These are phyloP conservation scores for Chelmon rostratus DNA, from an alignment of 2,797 vertebrate genomes.

Conservation along the genomic window DNA sequence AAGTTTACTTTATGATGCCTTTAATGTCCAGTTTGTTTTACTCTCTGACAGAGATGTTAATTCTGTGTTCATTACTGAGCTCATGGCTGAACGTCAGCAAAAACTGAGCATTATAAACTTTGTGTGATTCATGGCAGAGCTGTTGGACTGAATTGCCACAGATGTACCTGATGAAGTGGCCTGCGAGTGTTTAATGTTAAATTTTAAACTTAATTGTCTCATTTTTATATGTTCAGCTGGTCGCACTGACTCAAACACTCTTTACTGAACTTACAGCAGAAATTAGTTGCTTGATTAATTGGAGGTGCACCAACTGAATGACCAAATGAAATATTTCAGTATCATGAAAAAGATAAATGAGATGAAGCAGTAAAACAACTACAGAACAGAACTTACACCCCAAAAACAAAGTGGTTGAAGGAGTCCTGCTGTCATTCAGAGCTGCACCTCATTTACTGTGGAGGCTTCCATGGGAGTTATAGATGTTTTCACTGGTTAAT, in stretches of 20 bases:
- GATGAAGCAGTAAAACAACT: background rate
- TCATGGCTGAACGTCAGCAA: background rate
- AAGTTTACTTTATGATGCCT: background rate
- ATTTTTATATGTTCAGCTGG: background rate
- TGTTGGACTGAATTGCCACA: background rate
- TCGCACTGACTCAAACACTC: background rate
- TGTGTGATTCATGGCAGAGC: background rate
- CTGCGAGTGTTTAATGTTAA: too few relatives aligned
- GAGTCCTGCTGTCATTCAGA: background rate
- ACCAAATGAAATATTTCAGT: background rate
- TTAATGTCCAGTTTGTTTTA: too few relatives aligned
- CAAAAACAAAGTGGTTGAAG: background rate
- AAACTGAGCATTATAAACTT: background rate
- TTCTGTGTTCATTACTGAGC: background rate
- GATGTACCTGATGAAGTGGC: background rate
- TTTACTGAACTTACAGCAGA: too few relatives aligned
- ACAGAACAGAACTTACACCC: background rate
- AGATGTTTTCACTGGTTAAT: conserved; percentile 34
- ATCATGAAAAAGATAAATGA: background rate
- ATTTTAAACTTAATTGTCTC: background rate
- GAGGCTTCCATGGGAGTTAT: conserved; percentile 15
- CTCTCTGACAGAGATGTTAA: background rate
- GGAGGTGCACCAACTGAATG: too few relatives aligned
- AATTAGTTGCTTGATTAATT: background rate
- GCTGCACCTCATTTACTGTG: background rate